Conservation (phyloP, 2,888 invertebrate genomes). For the Celastrina argiolus region DNA sequence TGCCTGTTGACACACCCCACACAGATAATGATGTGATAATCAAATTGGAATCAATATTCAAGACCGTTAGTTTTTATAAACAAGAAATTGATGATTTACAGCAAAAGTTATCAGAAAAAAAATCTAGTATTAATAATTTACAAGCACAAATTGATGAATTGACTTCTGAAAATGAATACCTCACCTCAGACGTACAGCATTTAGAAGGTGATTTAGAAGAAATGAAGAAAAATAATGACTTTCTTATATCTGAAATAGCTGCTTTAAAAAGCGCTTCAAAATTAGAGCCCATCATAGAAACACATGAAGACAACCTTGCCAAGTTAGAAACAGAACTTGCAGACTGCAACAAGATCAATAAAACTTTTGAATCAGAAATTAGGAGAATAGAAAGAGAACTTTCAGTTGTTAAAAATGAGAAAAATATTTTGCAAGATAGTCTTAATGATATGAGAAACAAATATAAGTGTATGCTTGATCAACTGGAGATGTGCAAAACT, state of each 20-base stretch:
- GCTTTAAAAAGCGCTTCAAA: slow-evolving; percentile 80
- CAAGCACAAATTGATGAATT: slow-evolving; percentile 77
- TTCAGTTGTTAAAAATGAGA: slow-evolving; percentile 58
- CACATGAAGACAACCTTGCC: slow-evolving; percentile 82
- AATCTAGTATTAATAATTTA: slow-evolving; percentile 70
- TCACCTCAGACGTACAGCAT: slow-evolving; percentile 66
- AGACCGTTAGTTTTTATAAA: slow-evolving; percentile 76
- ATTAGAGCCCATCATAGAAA: slow-evolving; percentile 84
- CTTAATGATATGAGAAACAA: slow-evolving; percentile 73
- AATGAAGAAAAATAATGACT: slow-evolving; percentile 84
- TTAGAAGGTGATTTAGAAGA: slow-evolving; percentile 81
- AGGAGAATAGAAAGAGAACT: slow-evolving; percentile 76
- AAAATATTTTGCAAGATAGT: slow-evolving; percentile 68
- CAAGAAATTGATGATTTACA: slow-evolving; percentile 78
- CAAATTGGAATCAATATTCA: slow-evolving; percentile 75
- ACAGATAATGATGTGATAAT: slow-evolving; percentile 56
- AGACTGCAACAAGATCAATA: slow-evolving; percentile 76
- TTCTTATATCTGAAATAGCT: slow-evolving; percentile 81
- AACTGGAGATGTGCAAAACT: slow-evolving; percentile 62
- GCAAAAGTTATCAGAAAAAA: slow-evolving; percentile 76
- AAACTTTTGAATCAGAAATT: slow-evolving; percentile 79
- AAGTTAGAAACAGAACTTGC: slow-evolving; percentile 82
- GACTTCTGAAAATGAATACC: slow-evolving; percentile 68
- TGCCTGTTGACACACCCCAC: slow-evolving; percentile 66
- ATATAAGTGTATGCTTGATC: slow-evolving; percentile 69